Conservation (phyloP, 1,140 invertebrate species). For the Diorhabda elongata region DNA sequence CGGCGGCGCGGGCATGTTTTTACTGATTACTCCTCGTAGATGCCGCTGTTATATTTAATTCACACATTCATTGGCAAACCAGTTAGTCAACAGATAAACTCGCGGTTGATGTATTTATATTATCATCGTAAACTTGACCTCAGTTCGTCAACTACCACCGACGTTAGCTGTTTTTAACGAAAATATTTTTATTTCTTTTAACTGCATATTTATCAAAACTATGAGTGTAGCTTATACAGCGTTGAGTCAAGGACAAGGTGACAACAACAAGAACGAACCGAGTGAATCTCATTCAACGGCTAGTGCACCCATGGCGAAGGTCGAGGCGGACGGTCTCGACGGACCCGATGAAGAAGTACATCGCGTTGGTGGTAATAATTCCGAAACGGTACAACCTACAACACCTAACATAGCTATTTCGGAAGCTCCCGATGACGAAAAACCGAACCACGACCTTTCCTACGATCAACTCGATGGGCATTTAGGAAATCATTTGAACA, state of each 20-base stretch:
- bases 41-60: too few species aligned
- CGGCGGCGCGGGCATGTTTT: too few species aligned
- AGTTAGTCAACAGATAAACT: background rate
- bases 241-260: background rate
- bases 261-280: background rate
- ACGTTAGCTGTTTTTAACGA: too few species aligned
- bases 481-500: conserved; percentile 32
- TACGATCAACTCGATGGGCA: background rate
- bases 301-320: conserved; percentile 12
- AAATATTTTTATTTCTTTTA: too few species aligned
- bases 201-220: background rate
- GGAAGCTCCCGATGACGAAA: background rate
- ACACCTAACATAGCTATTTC: background rate
- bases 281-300: background rate
- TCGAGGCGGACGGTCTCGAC: background rate
- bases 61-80: background rate
- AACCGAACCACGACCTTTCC: background rate
- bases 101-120: background rate
- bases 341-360: too few species aligned
- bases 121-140: background rate
- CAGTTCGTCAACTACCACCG: background rate
- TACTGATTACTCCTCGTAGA: too few species aligned
- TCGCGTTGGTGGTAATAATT: background rate
- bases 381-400: background rate
- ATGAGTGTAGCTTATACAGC: conserved; percentile 1